Evolutionary conservation across 2,797 vertebrate species (phyloP), one percentile per base, ranked within the genome.

Genomic region (Lycodopsis pacificus): DNA sequence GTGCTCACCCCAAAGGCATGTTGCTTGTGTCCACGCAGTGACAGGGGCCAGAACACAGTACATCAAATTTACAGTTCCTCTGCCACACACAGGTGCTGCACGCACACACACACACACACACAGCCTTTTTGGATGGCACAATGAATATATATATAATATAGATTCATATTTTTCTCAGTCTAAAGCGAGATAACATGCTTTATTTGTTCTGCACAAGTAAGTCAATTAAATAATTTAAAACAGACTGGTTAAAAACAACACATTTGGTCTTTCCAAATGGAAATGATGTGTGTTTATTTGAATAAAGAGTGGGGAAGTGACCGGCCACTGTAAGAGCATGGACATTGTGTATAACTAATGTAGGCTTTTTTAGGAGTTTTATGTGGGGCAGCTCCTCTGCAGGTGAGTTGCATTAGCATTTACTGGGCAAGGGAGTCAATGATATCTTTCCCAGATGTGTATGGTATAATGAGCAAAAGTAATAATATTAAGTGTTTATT

Each of bases 1-100:
- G 91, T 80, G 85, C 88, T 94, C 93, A 95, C 84, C 80, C 82
- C 83, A 88, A 93, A 93, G 91, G 90, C 93, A 94, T 94, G 84
- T 76, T 78, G 73, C 88, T 87, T 90, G 86, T 56, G 81, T 93
- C 89, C 77, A 67, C 65, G 69, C 54, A 53, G 48, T 67, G 64
- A 76, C 74, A 71, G 57, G 70, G 70, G 42, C 70, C 68, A 62
- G 34, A 79, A 77, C 61, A 77, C 79, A 81, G 81, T 80, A 89
- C 88, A 86, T 85, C 32, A 22, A 62, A 72, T 87, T 78, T 74
- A 78, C 82, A 49, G 36, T 73, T 84, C 71, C 62, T 63, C 68
- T 6, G 12, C 46, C 20, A 19, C 4, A 61, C 63, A 76, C 73
- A 80, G 71, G 71, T 86, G 76, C 48, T 62, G 15, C 62, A 72